Conservation (phyloP, 64 coral and sea anemone genomes). For the Actinia tenebrosa region DNA sequence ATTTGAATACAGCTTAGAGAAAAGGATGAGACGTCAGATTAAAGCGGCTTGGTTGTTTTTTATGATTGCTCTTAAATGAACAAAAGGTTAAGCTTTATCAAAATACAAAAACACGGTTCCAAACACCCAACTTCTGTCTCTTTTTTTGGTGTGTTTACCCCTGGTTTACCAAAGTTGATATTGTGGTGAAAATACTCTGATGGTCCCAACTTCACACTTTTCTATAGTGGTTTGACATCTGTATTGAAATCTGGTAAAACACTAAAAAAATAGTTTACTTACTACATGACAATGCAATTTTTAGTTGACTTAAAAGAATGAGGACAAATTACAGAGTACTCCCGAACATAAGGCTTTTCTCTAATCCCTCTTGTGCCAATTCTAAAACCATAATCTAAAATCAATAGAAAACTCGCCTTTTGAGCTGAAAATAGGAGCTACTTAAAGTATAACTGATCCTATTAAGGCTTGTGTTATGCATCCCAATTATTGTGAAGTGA, state of each 20-base stretch:
- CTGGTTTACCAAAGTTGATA: background rate
- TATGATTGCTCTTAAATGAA: constrained; percentile 19
- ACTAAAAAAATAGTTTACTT: background rate
- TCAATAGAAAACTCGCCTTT: constrained; percentile 15
- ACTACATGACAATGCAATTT: background rate
- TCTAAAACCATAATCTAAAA: constrained; percentile 8
- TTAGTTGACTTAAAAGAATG: background rate
- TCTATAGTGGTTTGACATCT: background rate
- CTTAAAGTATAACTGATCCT: constrained; percentile 9
- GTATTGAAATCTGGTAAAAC: background rate
- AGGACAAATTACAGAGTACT: background rate
- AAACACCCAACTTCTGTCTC: background rate
- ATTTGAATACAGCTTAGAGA: constrained; percentile 17
- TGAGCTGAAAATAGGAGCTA: background rate
- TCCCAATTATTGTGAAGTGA: constrained; percentile 8
- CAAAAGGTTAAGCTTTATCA: constrained; percentile 21
- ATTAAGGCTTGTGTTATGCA: constrained; percentile 13
- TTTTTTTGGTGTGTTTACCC: background rate
- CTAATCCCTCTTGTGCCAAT: background rate
- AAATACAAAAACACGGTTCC: background rate
- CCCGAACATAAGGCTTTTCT: background rate
- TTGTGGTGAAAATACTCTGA: background rate
- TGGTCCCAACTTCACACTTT: background rate
- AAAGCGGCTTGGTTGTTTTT: background rate
- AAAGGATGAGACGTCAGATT: constrained; percentile 16